Evolutionary conservation across 2,797 vertebrate species (phyloP).

Genomic region (Gila robusta): DNA sequence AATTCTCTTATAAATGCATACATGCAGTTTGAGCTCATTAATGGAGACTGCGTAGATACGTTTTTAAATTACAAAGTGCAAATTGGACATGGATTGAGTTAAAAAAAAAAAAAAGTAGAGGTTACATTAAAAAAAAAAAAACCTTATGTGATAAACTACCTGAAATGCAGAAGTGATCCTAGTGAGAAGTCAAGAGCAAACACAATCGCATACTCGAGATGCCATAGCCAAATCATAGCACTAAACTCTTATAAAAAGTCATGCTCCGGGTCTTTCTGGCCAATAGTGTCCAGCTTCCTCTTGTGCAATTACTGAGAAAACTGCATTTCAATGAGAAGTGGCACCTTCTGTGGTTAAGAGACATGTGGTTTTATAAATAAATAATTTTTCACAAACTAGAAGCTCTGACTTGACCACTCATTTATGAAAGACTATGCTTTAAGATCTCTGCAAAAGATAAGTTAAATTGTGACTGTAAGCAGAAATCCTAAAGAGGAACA

Average conservation of each 20-base stretch:
- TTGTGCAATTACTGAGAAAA: neutral
- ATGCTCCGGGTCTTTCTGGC: neutral
- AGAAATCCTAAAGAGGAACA: neutral
- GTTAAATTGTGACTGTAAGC: conserved; percentile 16
- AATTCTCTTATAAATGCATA: neutral
- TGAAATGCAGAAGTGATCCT: neutral
- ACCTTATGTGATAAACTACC: no score
- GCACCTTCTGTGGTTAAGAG: neutral
- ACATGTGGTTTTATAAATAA: neutral
- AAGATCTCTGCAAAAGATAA: conserved; percentile 14
- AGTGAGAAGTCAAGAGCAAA: neutral
- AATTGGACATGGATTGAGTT: no score
- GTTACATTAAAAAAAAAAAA: neutral
- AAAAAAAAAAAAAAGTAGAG: neutral
- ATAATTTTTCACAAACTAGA: neutral
- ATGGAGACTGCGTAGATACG: rapidly evolving
- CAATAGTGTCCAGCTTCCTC: neutral
- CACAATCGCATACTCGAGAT: neutral
- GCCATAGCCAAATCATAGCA: neutral
- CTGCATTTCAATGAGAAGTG: neutral
- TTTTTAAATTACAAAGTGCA: neutral
- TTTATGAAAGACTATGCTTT: neutral
- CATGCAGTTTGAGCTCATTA: neutral
- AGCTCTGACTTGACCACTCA: neutral
- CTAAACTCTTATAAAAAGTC: neutral